Evolutionary conservation across 2,113 vertebrate genomes (phyloP).

Genomic region (Eubucco bourcierii): DNA sequence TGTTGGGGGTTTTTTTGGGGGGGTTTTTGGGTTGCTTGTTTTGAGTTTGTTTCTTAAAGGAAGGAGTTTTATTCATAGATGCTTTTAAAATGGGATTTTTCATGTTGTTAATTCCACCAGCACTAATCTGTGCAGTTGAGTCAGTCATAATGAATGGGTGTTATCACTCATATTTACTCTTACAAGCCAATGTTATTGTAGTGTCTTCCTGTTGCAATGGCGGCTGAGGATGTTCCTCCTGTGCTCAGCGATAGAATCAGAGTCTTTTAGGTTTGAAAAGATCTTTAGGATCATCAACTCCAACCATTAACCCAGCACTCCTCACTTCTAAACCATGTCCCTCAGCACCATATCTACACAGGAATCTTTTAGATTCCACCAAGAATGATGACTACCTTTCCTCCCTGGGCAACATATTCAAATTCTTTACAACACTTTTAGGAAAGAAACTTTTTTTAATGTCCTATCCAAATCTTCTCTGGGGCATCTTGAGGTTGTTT

Average conservation of each 20-base stretch:
- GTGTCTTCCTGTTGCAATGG: not conserved
- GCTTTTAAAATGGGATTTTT: not conserved
- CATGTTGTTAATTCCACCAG: not conserved
- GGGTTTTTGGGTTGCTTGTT: too few relatives aligned
- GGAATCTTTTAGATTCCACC: not conserved
- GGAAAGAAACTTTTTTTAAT: not conserved
- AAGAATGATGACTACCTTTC: not conserved
- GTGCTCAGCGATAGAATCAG: not conserved
- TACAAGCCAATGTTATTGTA: not conserved
- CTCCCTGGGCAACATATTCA: not conserved
- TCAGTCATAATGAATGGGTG: not conserved
- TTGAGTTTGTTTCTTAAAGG: not conserved
- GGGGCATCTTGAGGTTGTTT: too few relatives aligned
- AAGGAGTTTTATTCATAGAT: not conserved
- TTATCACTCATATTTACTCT: not conserved
- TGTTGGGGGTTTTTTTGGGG: too few relatives aligned
- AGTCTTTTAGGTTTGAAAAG: not conserved
- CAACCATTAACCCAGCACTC: not conserved
- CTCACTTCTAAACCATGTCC: not conserved
- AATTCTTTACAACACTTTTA: not conserved
- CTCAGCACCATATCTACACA: not conserved
- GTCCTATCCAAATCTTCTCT: not conserved
- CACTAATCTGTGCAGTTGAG: not conserved
- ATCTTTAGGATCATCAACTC: not conserved
- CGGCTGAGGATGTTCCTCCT: not conserved